Evolutionary conservation across 2,113 vertebrate genomes (phyloP), one percentile per base, ranked within the genome.

Genomic region (Hydrochoerus hydrochaeris): DNA sequence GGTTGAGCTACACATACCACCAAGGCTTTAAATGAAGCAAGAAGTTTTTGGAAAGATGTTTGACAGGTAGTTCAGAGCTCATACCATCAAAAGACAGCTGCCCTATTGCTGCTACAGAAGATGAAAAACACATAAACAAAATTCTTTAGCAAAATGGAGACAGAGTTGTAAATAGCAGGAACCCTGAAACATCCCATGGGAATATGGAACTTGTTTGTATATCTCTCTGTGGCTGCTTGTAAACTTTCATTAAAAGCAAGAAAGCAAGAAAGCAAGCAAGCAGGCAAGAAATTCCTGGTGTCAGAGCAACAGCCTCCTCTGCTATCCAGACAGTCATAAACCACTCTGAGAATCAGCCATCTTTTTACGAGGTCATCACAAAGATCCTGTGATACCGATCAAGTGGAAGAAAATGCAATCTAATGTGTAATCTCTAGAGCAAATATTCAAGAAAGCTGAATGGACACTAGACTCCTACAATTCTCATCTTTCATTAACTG

Each of bases 131-230:
- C n/a, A 69, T 16, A 35, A 16, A 63, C 38, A 52, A 44, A 73
- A 73, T 6, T 10, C 1, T 7, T 22, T 38, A 93, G 5, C n/a
- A 97, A 80, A 71, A 77, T 46, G 35, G 96, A 62, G 7, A 86
- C 28, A 38, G 35, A 16, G 20, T 89, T 94, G 41, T 77, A 90
- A 90, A 73, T 77, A 60, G 35, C 3, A 32, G 49, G 67, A 22
- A 26, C 94, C 86, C 87, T 58, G 41, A 93, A 94, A 85, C 32
- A 90, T 12, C 20, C 12, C 75, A 32, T 88, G 62, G 44, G 92
- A 95, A 95, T 49, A 60, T 4, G 84, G 91, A 85, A 93, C 63
- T 84, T 41, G 65, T 97, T 84, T 41, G 65, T 97, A 32, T 49
- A 54, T 84, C 38, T 52, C 57, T 96, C 20, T 77, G 4, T 93